Conservation (phyloP, 2,797 vertebrate genomes). For the Prunella strophiata region DNA sequence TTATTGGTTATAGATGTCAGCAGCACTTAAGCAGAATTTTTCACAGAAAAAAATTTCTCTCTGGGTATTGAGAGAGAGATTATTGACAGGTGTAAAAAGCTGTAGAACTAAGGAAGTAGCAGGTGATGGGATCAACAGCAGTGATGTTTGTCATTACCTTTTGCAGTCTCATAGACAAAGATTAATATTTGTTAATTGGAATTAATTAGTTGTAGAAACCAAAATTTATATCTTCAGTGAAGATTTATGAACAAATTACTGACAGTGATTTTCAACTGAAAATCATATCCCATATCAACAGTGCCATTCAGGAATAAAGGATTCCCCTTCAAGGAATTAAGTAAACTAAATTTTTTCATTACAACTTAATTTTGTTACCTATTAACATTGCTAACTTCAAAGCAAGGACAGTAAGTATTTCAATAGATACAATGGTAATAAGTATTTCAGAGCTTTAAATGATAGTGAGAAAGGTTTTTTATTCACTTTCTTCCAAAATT, state of each 20-base stretch:
- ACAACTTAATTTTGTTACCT: background rate
- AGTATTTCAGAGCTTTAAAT: background rate
- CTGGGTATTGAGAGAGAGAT: background rate
- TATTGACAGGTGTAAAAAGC: background rate
- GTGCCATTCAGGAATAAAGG: background rate
- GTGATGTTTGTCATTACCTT: background rate
- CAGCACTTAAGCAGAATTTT: background rate
- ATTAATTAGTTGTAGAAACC: slow-evolving; percentile 21
- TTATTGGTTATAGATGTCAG: background rate
- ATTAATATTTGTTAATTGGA: background rate
- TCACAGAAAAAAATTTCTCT: background rate
- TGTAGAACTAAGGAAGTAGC: background rate
- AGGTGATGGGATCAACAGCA: background rate
- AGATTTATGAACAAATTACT: slow-evolving; percentile 49
- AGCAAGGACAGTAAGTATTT: background rate
- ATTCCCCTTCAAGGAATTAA: background rate
- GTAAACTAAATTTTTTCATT: background rate
- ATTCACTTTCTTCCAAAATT: background rate
- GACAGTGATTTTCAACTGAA: slow-evolving; percentile 35
- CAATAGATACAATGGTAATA: background rate
- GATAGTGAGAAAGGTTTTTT: background rate
- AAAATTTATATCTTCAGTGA: slow-evolving; percentile 8
- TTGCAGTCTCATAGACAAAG: background rate
- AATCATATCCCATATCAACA: background rate
- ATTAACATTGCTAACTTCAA: background rate